Base-by-base conservation (phyloP, 2,113 vertebrate species). In the Calcarius ornatus region DNA sequence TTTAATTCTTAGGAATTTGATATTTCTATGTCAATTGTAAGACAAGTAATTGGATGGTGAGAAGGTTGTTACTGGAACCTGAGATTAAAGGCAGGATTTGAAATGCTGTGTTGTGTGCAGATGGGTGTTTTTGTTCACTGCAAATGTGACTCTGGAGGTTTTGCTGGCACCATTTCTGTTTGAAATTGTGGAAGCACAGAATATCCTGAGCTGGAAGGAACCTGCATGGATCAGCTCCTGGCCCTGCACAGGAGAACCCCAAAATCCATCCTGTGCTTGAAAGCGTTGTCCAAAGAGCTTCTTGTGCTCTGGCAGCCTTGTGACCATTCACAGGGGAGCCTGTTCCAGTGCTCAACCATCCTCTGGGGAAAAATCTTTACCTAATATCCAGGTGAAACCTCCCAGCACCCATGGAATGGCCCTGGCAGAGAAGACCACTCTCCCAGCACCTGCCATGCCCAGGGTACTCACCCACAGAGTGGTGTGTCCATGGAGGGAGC, bases 41-140 rank as follows among this genome's bases (percentile, higher is more conserved):
- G 84, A 94, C 81, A 94, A 90, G 85, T 80, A 94, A 92, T 89
- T 93, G 91, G 92, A 76, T 76, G 66, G 59, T 85, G 85, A 97
- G 86, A 79, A 80, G 86, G 93, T 86, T 95, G 93, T 85, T 95
- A 24, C 14, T 65, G 94, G 91, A 68, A 95, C 73, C 64, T 69
- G 85, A 96, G 87, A 93, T 96, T 94, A 96, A 85, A 96, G 91
- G 87, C 92, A 97, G 91, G 92, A 88, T 95, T 89, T 83, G 73
- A 85, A 93, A 21, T 1, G 42, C 56, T 15, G 72, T 42, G 75
- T 38, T 72, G 53, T 7, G 2, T 31, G 78, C 12, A 3, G 64
- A 57, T 37, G 56, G 72, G 42, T 40, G 76, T 1, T 72, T 83
- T 53, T 90, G 68, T 51, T 94, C 79, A 2, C 57, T 38, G 68